Evolutionary conservation across 2,888 invertebrate genomes (phyloP).

Genomic region (Choristoneura rosaceana): DNA sequence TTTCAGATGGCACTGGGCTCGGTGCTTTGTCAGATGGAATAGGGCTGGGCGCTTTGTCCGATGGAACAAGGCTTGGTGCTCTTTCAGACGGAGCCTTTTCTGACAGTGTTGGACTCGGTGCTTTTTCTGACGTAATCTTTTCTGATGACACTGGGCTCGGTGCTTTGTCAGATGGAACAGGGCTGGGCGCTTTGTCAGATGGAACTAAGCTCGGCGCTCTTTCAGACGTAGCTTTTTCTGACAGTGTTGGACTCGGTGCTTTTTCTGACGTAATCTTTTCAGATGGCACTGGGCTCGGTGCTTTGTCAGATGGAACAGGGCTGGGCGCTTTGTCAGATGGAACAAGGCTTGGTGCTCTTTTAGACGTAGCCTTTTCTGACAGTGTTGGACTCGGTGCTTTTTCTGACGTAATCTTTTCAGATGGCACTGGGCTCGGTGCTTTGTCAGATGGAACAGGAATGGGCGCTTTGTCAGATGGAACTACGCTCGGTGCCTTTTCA

Average conservation of each 20-base stretch:
- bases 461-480: not conserved
- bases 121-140: conserved; percentile 24
- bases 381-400: too few relatives aligned
- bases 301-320: conserved; percentile 22
- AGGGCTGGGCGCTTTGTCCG: not conserved
- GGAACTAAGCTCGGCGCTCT: conserved; percentile 24
- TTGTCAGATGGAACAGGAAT: conserved; percentile 25
- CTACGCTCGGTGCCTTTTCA: conserved; percentile 20
- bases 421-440: conserved; percentile 13
- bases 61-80: not conserved
- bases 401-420: conserved; percentile 11
- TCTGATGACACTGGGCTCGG: conserved; percentile 29
- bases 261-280: not conserved
- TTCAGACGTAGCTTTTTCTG: conserved; percentile 17
- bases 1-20: not conserved
- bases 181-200: conserved; percentile 23
- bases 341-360: conserved; percentile 29
- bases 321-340: conserved; percentile 20
- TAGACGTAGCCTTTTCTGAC: conserved; percentile 4
- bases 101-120: conserved; percentile 3
- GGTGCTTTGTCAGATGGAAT: not conserved
- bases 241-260: conserved; percentile 23
- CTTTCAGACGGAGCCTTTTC: not conserved
- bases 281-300: conserved; percentile 21
- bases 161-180: conserved; percentile 32